Base-by-base conservation (phyloP, 2,113 vertebrate genomes). In the Nycticebus coucang region DNA sequence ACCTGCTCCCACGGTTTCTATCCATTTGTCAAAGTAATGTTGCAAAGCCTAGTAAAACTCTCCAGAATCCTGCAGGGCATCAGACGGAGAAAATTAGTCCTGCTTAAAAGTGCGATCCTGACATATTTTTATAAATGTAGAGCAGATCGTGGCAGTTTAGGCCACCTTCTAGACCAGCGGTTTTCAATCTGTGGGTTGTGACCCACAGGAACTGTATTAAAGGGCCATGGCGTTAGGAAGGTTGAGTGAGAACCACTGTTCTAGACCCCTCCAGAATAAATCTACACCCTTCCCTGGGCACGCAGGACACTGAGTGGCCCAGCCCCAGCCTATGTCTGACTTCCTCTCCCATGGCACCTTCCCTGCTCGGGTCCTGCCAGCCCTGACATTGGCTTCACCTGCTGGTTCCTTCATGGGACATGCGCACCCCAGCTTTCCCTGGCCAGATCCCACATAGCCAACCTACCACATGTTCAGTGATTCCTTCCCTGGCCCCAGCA, bases 391-490 rank as follows among this genome's bases (percentile, higher is more conserved):
- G 14, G 8, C 69, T 7, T 3, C 53, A 28, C 35, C 17, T 22
- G 30, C 7, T 17, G 17, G 9, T 22, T 74, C 12, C 26, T 13
- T 12, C 7, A 3, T 0, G 24, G 41, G 37, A 55, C 33, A 5
- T 1, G 10, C n/a, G 24, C 69, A 26, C 60, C 26, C 26, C 50
- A 9, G 14, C 33, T 37, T 11, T 19, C 22, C 60, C 26, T 22
- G 1, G 0, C 4, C 28, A 30, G 4, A 3, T 26, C 60, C 33
- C 53, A 21, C 6, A 1, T 28, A 15, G 8, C 24, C 26, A 78
- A 37, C 28, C 11, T 2, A 14, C 6, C 7, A 33, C 2, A 0
- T 35, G 13, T 17, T 24, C 21, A 78, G 45, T 7, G 22, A n/a
- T 30, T 15, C 21, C 0, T 79, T 41, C 13, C 19, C 15, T 3